phyloP scores from a whole-genome alignment of 2,888 invertebrate genomes.

The Chloroclystis v-ata region DNA sequence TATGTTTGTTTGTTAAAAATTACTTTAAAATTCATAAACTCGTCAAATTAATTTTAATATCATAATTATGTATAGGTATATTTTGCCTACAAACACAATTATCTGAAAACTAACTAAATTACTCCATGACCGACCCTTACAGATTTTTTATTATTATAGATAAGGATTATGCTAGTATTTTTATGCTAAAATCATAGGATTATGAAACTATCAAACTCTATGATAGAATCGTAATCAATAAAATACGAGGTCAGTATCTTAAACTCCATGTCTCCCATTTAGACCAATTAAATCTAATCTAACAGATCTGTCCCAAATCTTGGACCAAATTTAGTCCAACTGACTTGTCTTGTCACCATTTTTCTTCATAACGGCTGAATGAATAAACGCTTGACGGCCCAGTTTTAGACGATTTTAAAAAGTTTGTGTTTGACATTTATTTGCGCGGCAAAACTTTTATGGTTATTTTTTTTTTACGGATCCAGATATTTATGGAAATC shows the following conservation, averaged over 20 bases:
- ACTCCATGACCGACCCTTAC: no score
- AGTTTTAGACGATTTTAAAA: slow-evolving; percentile 12
- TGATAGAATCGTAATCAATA: no score
- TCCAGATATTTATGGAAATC: slow-evolving; percentile 2
- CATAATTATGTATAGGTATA: no score
- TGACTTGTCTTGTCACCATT: slow-evolving; percentile 13
- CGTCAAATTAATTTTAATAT: no score
- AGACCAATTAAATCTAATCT: slow-evolving; percentile 18
- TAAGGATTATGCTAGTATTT: no score
- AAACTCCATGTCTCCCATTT: slow-evolving; percentile 8
- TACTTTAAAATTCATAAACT: no score
- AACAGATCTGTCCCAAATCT: slow-evolving; percentile 7
- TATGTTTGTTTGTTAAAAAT: no score
- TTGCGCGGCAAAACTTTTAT: slow-evolving; percentile 18
- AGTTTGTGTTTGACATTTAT: slow-evolving; percentile 17
- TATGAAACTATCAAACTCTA: no score
- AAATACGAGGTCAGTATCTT: background rate
- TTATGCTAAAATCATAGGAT: no score
- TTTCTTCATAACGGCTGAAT: slow-evolving; percentile 15
- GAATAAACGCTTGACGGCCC: slow-evolving; percentile 7
- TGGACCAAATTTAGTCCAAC: slow-evolving; percentile 10
- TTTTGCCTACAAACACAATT: no score
- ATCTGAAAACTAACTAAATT: no score
- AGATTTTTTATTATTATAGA: no score
- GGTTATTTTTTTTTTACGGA: slow-evolving; percentile 13